Percentiles rank a stretch among this genome's conserved stretches.
phyloP scores from a whole-genome alignment of 2,888 invertebrate genomes.

The Leptinotarsa peninsularis region DNA sequence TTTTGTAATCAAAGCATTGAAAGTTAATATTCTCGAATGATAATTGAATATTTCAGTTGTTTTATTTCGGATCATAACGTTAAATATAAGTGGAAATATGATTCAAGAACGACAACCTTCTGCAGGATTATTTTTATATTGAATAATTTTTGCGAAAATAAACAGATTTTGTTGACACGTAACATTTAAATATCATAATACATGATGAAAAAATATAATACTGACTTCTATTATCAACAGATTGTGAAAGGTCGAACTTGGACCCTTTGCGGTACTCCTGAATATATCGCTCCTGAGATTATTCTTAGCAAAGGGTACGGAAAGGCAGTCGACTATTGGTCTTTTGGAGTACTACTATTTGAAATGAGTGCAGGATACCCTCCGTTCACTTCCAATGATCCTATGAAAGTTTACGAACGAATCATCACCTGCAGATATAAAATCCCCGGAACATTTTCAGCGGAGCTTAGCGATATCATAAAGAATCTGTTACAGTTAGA shows the following conservation, averaged over 20 bases:
- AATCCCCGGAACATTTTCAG: constrained; percentile 84
- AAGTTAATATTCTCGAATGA: too few species aligned
- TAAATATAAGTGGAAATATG: background rate
- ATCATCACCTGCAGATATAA: constrained; percentile 91
- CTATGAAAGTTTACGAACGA: constrained; percentile 94
- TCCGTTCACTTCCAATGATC: constrained; percentile 91
- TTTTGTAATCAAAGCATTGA: too few species aligned
- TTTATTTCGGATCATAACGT: background rate
- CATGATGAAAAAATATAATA: too few species aligned
- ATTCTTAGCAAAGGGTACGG: constrained; percentile 92
- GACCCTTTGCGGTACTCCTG: constrained; percentile 95
- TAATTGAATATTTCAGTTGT: background rate
- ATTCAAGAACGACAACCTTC: background rate
- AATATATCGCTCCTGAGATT: constrained; percentile 93
- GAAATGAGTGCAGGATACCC: constrained; percentile 94
- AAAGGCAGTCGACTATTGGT: constrained; percentile 96
- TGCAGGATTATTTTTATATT: background rate
- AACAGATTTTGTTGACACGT: background rate
- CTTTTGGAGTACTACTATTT: constrained; percentile 86
- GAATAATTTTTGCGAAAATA: background rate
- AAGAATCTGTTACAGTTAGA: constrained; percentile 85
- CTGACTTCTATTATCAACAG: constrained; percentile 43
- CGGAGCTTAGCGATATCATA: constrained; percentile 85
- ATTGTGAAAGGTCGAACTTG: constrained; percentile 81
- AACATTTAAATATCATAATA: too few species aligned